Evolutionary conservation across 1,140 invertebrate genomes (phyloP), one percentile per base, ranked within the genome.

Genomic region (Ips nitidus): DNA sequence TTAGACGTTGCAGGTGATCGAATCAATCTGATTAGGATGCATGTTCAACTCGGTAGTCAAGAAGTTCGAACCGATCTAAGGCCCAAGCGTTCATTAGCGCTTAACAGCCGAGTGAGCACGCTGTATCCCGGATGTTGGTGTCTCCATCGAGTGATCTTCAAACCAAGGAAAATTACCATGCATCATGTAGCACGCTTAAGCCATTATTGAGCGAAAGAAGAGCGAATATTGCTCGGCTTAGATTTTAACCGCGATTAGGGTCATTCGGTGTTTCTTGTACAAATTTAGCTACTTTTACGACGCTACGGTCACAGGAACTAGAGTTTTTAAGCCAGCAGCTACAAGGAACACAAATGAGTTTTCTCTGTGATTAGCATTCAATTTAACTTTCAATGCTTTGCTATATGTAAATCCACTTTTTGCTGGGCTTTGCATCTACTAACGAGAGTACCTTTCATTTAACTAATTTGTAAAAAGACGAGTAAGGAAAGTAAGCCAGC

Each of bases 181-280:
- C 63, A 65, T 65, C 63, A 65, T 56, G 63, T 65, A 65, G 63
- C 63, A 65, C 63, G 63, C 63, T 65, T 45, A 42, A 41, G 39
- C 42, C 63, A 65, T 65, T 65, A 65, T 65, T 65, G 63, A 56
- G 53, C 41, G 41, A 56, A 63, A 65, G 53, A 55, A 65, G 22
- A 22, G 40, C 42, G 52, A 65, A 56, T 56, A 65, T 65, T 56
- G 52, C 52, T 55, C 52, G 6, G n/a, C 52, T 55, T 36, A 55
- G 52, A 55, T 55, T 37, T 37, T 55, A 5, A 6, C 37, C 52
- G 52, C n/a, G 52, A 55, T 55, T 55, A 55, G 52, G 7, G 52
- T 36, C 52, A 55, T 5, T 47, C 22, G 22, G 22, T 22, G 22
- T 22, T 22, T 22, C 22, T 22, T 22, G 22, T 22, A 22, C 22